Base-by-base conservation (phyloP, 92 coral and sea anemone species). In the Micromussa lordhowensis region DNA sequence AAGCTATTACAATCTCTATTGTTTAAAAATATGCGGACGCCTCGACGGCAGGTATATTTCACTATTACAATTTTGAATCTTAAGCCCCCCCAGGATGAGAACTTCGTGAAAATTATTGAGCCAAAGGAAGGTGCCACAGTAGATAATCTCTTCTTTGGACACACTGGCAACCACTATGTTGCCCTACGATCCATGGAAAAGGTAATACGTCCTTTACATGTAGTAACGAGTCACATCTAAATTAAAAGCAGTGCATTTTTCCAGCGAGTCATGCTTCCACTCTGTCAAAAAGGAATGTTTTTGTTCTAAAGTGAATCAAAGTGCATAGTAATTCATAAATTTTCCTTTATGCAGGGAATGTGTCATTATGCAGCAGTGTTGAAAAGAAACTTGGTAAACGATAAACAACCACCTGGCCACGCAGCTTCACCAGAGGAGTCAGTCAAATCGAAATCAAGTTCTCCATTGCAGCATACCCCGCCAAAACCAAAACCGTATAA, bases 341-440 rank as follows among this genome's bases (percentile, higher is more conserved):
- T 38, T 69, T n/a, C n/a, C 86, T 83, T 83, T 69, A 69, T 83
- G 79, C 78, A 83, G 79, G 87, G 87, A 83, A 70, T 66, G 32
- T 83, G 87, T 83, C 87, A 83, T 83, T 83, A 83, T 83, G 78
- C 86, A 66, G 86, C 68, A 82, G 86, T 68, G 86, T 82, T 82
- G 34, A 82, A 82, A 82, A 82, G 64, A 82, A 82, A 82, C 86
- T 82, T 82, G 86, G 86, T 82, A 18, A 30, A 81, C 75, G 86
- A 82, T 66, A 82, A 82, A 78, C 86, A 82, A n/a, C 86, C 86
- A 82, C 57, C 77, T 35, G 77, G 4, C 24, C 86, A 82, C 31
- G 75, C 26, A 82, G 86, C 86, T 82, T 82, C 86, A 66, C 86
- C 26, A 82, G 34, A 66, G 75, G 86, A 82, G 86, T 77, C 86